phyloP scores from a whole-genome alignment of 1,140 invertebrate genomes.

The Campoletis sonorensis region DNA sequence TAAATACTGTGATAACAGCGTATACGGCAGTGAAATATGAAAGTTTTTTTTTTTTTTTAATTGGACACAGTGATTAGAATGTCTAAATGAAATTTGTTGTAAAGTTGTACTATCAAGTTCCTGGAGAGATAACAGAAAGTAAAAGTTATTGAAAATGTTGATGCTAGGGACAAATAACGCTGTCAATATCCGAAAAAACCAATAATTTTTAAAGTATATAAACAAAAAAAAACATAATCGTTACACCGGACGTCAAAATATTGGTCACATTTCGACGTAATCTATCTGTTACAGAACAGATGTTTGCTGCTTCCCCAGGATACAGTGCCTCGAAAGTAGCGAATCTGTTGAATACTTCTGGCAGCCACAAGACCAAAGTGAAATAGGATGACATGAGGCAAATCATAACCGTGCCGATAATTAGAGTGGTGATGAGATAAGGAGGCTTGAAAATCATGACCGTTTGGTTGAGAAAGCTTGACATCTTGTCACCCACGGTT shows the following conservation, averaged over 20 bases:
- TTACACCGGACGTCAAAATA: background rate
- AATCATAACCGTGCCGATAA: conserved; percentile 58
- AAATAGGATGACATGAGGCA: conserved; percentile 71
- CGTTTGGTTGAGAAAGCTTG: conserved; percentile 56
- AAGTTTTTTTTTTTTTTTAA: no score
- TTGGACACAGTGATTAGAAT: no score
- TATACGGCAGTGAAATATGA: no score
- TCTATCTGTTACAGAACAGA: conserved; percentile 66
- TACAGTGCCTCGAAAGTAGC: conserved; percentile 64
- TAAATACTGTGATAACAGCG: no score
- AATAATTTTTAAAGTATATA: conserved; percentile 34
- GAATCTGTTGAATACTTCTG: conserved; percentile 74
- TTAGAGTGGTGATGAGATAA: conserved; percentile 57
- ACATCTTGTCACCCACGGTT: conserved; percentile 42
- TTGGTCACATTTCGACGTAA: conserved; percentile 20
- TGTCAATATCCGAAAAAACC: background rate
- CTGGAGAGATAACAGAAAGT: no score
- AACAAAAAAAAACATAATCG: background rate
- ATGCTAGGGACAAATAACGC: background rate
- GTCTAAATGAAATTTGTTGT: no score
- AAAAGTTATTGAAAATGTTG: no score
- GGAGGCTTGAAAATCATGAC: conserved; percentile 57
- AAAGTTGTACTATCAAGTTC: no score
- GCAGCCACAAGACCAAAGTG: conserved; percentile 76
- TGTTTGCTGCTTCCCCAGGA: conserved; percentile 64